Base-by-base conservation (phyloP, 2,797 vertebrate genomes). In the Potorous gilbertii region DNA sequence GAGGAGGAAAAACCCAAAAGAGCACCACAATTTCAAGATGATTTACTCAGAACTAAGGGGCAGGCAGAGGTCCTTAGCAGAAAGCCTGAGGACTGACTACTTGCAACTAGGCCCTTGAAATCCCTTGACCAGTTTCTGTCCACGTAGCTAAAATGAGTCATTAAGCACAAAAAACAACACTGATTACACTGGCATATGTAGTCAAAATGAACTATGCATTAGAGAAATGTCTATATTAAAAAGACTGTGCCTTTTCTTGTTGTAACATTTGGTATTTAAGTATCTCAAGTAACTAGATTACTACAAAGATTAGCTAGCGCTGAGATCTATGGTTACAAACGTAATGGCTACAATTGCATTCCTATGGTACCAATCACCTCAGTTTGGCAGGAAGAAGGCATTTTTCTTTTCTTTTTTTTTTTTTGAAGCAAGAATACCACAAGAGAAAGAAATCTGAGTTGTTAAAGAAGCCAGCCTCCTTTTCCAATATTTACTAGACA, bases 401-500 rank as follows among this genome's bases (percentile, higher is more conserved):
- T 90, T 59, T 59, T 31, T 2, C 10, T 29, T 29, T 56, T 8
- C 4, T 34, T 66, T 56, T 21, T 90, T 40, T 34, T 62, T n/a
- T n/a, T n/a, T n/a, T n/a, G n/a, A 2, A 54, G 46, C 6, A 94
- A 56, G 52, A 93, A 2, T 29, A 91, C 11, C 1, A 59, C n/a
- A 93, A 92, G n/a, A 74, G n/a, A 81, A 81, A 40, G 66, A 81
- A 81, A 81, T 40, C 66, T 40, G 34, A 81, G n/a, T 81, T 81
- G n/a, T 81, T 81, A 40, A 95, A 94, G 54, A 27, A 18, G 16
- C 1, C 90, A 89, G 1, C 8, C 59, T 89, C 56, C 59, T 93
- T 93, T 81, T 56, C 91, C 92, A 81, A 90, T 12, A 87, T 56
- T 91, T 91, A 74, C 54, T 90, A 91, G 46, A 91, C 50, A 56